A percentile compares a stretch with the other conserved stretches of the same genome.
Evolutionary conservation across 2,888 invertebrate genomes (phyloP).

Genomic region (Zeuzera pyrina): DNA sequence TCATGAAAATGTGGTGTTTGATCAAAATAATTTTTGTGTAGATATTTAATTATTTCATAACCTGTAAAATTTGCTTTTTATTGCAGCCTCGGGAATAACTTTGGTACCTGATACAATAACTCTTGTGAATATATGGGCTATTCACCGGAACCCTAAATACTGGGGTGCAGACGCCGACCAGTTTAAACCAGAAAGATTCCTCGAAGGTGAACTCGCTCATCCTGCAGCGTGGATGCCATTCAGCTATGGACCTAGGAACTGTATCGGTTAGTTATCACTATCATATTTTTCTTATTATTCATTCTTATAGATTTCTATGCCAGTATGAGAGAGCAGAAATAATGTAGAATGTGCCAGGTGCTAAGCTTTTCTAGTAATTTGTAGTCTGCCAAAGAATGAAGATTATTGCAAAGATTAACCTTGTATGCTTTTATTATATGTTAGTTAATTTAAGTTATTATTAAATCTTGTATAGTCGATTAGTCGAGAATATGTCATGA

Average conservation of each 20-base stretch:
- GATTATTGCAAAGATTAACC: too few species aligned
- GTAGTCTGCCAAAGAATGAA: too few species aligned
- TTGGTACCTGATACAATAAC: slow-evolving; percentile 21
- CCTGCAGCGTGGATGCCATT: slow-evolving; percentile 30
- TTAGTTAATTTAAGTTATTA: too few species aligned
- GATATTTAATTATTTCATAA: not conserved
- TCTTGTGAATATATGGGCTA: slow-evolving; percentile 27
- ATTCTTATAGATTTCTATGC: too few species aligned
- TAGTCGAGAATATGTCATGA: too few species aligned
- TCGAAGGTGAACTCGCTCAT: slow-evolving; percentile 21
- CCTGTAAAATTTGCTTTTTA: too few species aligned
- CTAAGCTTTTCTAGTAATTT: too few species aligned
- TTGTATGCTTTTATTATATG: too few species aligned
- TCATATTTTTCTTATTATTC: not conserved
- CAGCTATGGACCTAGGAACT: slow-evolving; percentile 30
- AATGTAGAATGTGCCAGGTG: too few species aligned
- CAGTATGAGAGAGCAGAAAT: too few species aligned
- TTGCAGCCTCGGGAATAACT: slow-evolving; percentile 27
- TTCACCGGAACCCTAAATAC: slow-evolving; percentile 35
- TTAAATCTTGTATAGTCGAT: too few species aligned
- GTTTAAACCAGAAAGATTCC: slow-evolving; percentile 40
- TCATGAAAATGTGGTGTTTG: too few species aligned
- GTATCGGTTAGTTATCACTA: slow-evolving; percentile 25
- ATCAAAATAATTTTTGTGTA: not conserved
- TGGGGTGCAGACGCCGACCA: slow-evolving; percentile 38